A percentile compares a stretch with the other conserved stretches of the same genome.
phyloP scores from a whole-genome alignment of 2,797 vertebrate genomes.

The Mus minutoides region DNA sequence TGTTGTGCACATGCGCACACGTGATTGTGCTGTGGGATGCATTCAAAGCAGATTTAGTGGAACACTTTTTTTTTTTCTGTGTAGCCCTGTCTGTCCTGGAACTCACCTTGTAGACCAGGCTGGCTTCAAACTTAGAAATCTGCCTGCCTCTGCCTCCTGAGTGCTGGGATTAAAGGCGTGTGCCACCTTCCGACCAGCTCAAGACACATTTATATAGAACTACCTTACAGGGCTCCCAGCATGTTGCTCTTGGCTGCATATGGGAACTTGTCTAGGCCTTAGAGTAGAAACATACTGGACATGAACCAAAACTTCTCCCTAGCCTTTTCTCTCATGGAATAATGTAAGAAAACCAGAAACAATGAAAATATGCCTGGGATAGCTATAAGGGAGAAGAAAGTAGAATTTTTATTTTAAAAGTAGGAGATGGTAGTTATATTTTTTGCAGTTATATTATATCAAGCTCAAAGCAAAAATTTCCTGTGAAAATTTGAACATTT shows the following conservation, averaged over 20 bases:
- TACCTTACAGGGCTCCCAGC: not conserved
- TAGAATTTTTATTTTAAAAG: not conserved
- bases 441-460: not conserved
- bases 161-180: too few species aligned
- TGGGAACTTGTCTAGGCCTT: not conserved
- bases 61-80: too few species aligned
- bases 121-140: too few species aligned
- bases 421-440: not conserved
- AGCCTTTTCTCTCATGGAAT: not conserved
- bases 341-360: conserved; percentile 13
- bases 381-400: not conserved
- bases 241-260: not conserved
- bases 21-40: not conserved
- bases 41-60: conserved; percentile 61
- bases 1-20: not conserved
- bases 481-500: not conserved
- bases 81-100: too few species aligned
- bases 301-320: conserved; percentile 18
- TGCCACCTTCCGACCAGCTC: too few species aligned
- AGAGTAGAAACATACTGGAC: conserved; percentile 46
- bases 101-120: too few species aligned
- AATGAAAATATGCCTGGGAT: not conserved
- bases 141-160: too few species aligned
- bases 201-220: conserved; percentile 39
- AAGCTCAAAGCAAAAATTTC: not conserved